These are phyloP conservation scores for Acinonyx jubatus DNA, from an alignment of 2,113 vertebrate species.

Conservation along the genomic window DNA sequence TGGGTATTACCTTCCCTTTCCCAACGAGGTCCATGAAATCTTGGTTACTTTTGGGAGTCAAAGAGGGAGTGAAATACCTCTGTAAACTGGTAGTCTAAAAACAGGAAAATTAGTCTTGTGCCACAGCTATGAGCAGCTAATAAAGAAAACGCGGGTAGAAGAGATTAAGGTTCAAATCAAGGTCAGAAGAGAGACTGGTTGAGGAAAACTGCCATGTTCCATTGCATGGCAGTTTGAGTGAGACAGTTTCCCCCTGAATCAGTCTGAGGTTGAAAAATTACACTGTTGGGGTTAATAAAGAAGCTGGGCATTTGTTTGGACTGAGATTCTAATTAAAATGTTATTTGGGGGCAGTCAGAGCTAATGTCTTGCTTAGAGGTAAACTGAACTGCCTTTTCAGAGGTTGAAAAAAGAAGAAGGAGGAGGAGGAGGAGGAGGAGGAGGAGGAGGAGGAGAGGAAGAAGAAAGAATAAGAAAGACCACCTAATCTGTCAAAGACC, in stretches of 20 bases:
- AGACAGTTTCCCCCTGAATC: slow-evolving; percentile 81
- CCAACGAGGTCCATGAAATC: slow-evolving; percentile 74
- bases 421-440: too few species aligned
- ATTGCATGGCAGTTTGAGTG: slow-evolving; percentile 79
- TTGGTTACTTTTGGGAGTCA: slow-evolving; percentile 52
- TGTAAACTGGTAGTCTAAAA: slow-evolving; percentile 80
- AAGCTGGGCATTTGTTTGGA: slow-evolving; percentile 76
- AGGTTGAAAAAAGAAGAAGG: background rate
- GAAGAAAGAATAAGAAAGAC: slow-evolving; percentile 38
- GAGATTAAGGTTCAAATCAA: slow-evolving; percentile 88
- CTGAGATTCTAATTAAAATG: slow-evolving; percentile 82
- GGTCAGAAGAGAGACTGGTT: slow-evolving; percentile 86
- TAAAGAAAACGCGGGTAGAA: slow-evolving; percentile 86
- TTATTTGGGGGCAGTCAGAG: slow-evolving; percentile 67
- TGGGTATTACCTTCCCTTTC: slow-evolving; percentile 75
- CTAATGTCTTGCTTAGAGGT: slow-evolving; percentile 69
- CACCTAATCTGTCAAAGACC: slow-evolving; percentile 75
- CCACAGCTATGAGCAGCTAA: slow-evolving; percentile 82
- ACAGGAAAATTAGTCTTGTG: slow-evolving; percentile 83
- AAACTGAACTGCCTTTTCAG: slow-evolving; percentile 72
- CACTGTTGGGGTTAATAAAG: slow-evolving; percentile 86
- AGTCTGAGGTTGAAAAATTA: slow-evolving; percentile 83
- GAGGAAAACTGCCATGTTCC: slow-evolving; percentile 84
- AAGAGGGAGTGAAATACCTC: slow-evolving; percentile 43
- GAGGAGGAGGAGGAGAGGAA: too few species aligned